Evolutionary conservation across 2,113 vertebrate species (phyloP), one percentile per base, ranked within the genome.

Genomic region (Microtus ochrogaster): DNA sequence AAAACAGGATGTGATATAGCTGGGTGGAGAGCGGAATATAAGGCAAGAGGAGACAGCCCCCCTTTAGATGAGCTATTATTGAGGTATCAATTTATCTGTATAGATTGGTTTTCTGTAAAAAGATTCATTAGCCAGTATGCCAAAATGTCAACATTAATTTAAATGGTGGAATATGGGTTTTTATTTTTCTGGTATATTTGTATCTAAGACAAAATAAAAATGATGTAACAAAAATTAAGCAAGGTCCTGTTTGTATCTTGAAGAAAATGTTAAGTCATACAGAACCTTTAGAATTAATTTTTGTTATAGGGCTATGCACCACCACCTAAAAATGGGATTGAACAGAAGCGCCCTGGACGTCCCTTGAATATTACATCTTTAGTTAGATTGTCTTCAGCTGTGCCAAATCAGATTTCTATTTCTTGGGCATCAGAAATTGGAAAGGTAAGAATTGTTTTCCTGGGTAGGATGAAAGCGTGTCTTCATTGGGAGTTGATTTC

Each of bases 341-440:
- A 99, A 77, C 99, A 99, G 98, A 99, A 99, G 96, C 99, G 99
- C 97, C 99, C 99, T 14, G 99, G 99, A 36, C 98, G 99, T 30
- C 99, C 99, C 28, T 98, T 99, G 47, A 99, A 99, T 97, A 99
- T 99, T 66, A 99, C 99, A 0, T 99, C 99, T 58, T 98, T 99
- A n/a, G 99, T 99, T 89, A 98, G 99, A 86, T 98, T 99, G 73
- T 99, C 99, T 0, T 99, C 99, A 55, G 99, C 99, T 13, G 99
- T 99, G 94, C 99, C 99, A 98, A 99, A 99, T 97, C 99, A 99
- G 98, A 99, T 99, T 94, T 99, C 99, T 30, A 99, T 99, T 92
- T 99, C 99, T 0, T 99, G 99, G 99, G 99, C 99, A 66, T 99
- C 99, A 96, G 99, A 99, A 98, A 99, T 99, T 84, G 99, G 99